phyloP scores from a whole-genome alignment of 2,797 vertebrate genomes.

The Eospalax fontanierii region DNA sequence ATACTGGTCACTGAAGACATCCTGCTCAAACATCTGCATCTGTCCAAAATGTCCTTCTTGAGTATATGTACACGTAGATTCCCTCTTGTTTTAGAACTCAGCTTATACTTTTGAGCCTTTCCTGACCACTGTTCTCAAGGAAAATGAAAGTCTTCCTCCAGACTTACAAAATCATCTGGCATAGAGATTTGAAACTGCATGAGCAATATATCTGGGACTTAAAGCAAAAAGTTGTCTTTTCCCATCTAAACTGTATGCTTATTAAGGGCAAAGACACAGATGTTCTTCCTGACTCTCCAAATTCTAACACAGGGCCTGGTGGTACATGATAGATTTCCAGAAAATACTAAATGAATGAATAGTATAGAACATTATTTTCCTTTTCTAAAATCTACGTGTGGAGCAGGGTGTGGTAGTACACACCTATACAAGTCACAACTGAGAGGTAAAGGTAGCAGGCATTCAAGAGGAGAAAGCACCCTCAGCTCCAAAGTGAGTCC shows the following conservation, averaged over 20 bases:
- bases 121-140: neutral
- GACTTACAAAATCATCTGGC: neutral
- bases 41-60: neutral
- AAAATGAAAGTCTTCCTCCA: conserved; percentile 2
- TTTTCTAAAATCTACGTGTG: neutral
- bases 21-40: neutral
- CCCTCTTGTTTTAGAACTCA: neutral
- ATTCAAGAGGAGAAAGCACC: neutral
- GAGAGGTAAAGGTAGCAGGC: neutral
- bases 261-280: neutral
- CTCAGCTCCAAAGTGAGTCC: no score
- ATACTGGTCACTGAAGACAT: neutral
- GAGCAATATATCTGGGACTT: neutral
- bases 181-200: neutral
- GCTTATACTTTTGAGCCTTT: neutral
- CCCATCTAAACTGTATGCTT: neutral
- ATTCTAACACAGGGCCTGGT: neutral
- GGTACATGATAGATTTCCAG: neutral
- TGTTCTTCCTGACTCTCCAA: neutral
- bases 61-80: neutral
- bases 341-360: neutral
- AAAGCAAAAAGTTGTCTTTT: neutral
- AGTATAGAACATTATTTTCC: neutral
- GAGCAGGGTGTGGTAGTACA: neutral
- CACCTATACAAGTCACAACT: neutral